These are phyloP conservation scores for Panthera uncia DNA, from an alignment of 2,113 vertebrate genomes.

Conservation along the genomic window DNA sequence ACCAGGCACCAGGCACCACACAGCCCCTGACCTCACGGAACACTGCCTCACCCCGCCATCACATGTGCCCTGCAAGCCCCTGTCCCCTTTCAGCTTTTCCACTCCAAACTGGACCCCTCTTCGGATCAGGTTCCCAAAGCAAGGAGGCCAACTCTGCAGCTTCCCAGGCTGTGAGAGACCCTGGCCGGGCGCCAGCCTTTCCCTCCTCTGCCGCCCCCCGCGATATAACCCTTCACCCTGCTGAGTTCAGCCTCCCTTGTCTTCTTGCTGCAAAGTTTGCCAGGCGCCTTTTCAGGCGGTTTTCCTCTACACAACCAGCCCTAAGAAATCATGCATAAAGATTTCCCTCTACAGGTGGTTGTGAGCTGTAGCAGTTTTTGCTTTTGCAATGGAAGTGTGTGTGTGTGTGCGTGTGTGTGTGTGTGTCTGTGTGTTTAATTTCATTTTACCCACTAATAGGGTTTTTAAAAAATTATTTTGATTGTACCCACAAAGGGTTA, in stretches of 20 bases:
- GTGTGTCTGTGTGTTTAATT: conserved; percentile 49
- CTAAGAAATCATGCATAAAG: conserved; percentile 86
- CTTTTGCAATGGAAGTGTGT: conserved; percentile 71
- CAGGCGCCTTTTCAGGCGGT: conserved; percentile 51
- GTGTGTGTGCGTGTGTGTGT: conserved; percentile 21
- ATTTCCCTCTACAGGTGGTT: conserved; percentile 92
- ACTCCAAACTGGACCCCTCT: not conserved
- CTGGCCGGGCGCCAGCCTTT: conserved; percentile 36
- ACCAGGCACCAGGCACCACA: not conserved
- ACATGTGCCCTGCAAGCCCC: not conserved
- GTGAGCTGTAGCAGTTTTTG: conserved; percentile 84
- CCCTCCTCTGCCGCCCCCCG: not conserved
- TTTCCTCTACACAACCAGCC: conserved; percentile 76
- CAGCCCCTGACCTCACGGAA: not conserved
- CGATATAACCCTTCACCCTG: not conserved
- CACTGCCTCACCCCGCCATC: rapidly evolving
- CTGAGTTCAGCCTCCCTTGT: conserved; percentile 2
- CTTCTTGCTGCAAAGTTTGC: conserved; percentile 82
- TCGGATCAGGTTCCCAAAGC: conserved; percentile 1
- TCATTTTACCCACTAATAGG: conserved; percentile 43
- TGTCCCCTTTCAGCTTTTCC: not conserved
- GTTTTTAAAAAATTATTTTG: conserved; percentile 46
- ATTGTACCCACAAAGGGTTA: not conserved
- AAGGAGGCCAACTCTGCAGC: not conserved
- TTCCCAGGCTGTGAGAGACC: not conserved